Conservation (phyloP, 2,113 vertebrate genomes). For the Ciconia stormi region DNA sequence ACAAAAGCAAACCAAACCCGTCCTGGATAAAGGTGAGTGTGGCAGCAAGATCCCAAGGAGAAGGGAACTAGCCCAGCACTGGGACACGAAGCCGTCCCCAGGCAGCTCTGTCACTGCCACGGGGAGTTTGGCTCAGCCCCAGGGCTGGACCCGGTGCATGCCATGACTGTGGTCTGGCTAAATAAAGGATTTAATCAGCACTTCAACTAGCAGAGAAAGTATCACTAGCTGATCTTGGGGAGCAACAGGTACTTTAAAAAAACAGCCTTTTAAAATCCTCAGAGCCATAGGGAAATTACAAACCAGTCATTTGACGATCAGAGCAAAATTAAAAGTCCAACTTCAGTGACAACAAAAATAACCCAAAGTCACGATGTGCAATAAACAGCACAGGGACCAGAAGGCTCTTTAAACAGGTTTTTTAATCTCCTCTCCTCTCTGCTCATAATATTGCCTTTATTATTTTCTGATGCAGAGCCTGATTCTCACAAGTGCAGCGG, state of each 20-base stretch:
- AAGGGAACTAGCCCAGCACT: background rate
- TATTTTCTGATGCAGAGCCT: conserved; percentile 62
- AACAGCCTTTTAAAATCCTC: background rate
- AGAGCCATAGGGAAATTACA: background rate
- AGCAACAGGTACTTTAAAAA: background rate
- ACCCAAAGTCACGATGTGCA: background rate
- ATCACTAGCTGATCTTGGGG: background rate
- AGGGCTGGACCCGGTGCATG: fast-evolving
- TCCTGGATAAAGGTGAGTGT: background rate
- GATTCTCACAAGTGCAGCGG: conserved; percentile 44
- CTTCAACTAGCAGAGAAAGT: background rate
- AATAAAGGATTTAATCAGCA: background rate
- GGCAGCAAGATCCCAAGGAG: background rate
- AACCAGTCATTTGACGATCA: background rate
- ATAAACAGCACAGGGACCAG: conserved; percentile 20
- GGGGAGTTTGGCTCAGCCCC: background rate
- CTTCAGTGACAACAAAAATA: conserved; percentile 27
- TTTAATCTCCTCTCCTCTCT: conserved; percentile 63
- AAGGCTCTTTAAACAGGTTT: conserved; percentile 36
- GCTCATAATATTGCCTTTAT: conserved; percentile 58
- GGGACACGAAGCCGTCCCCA: background rate
- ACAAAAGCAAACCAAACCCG: too few relatives aligned
- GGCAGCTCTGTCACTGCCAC: background rate
- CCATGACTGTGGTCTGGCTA: background rate
- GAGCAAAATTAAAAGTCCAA: conserved; percentile 41